Evolutionary conservation across 2,888 invertebrate species (phyloP), one percentile per base, ranked within the genome.

Genomic region (Amblyjoppa fuscipennis): DNA sequence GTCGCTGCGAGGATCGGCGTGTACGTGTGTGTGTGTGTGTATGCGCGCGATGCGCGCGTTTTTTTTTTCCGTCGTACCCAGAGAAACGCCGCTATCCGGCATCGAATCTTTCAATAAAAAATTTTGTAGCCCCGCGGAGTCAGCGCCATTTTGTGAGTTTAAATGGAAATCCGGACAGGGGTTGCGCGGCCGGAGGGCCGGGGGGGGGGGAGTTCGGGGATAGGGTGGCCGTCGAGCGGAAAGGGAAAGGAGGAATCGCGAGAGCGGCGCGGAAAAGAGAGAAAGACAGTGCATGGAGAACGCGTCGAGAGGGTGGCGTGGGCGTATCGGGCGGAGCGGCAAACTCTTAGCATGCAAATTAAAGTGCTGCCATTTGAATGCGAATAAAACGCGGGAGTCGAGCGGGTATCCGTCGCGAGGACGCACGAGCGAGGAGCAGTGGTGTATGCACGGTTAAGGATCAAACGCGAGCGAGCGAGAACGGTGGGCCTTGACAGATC

Each of bases 91-190:
- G 90, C 91, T 93, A 93, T 93, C 93, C 90, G 70, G 89, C 91
- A 91, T 93, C 93, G 93, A 93, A 94, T 94, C 94, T 94, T 93
- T 94, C 93, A 93, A 94, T 94, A 94, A 94, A 94, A 93, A 94
- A 94, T 94, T 93, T 94, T 93, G 93, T 93, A 93, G 93, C 89
- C 85, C 81, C 92, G 92, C 92, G 91, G 90, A 91, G 92, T 93
- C 92, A 92, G 93, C 94, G 94, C 94, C 94, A 94, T 94, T 94
- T 94, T 94, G 94, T 90, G 93, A 94, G 92, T 94, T 93, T 93
- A 94, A 94, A 94, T 94, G 94, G 93, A 94, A 94, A 94, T 93
- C 93, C 94, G 90, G 90, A 83, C 71, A 81, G 83, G 84, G 87
- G 83, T 84, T 79, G 81, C 68, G 79, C 71, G 82, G 74, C 76